Percentiles rank a stretch among this genome's conserved stretches.
These are phyloP conservation scores for Solenopsis invicta DNA, from an alignment of 1,140 invertebrate genomes.

Conservation along the genomic window DNA sequence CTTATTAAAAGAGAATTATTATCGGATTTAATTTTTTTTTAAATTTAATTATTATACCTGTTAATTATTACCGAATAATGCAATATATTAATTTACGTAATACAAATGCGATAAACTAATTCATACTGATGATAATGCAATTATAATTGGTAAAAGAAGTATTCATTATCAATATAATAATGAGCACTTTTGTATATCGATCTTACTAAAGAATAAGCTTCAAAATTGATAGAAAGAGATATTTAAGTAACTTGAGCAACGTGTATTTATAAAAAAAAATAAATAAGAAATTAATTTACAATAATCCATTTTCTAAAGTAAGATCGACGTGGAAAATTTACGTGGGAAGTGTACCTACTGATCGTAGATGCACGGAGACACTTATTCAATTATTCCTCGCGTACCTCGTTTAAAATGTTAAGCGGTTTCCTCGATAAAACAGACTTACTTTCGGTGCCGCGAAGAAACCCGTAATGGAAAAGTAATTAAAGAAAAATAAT, in stretches of 20 bases:
- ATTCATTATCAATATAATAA: too few species aligned
- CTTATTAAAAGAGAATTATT: constrained; percentile 10
- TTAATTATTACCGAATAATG: constrained; percentile 20
- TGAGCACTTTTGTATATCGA: background rate
- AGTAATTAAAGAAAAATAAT: constrained; percentile 64
- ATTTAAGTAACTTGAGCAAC: background rate
- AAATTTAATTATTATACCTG: background rate
- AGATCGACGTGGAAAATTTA: background rate
- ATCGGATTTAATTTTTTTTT: background rate
- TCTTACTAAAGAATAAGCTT: background rate
- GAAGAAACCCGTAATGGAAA: constrained; percentile 37
- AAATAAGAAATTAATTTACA: background rate
- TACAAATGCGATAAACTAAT: background rate
- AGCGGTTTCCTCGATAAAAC: background rate
- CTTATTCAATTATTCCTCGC: background rate
- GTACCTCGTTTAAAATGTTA: constrained; percentile 1
- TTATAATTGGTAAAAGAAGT: background rate
- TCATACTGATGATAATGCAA: background rate
- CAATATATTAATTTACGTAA: constrained; percentile 7
- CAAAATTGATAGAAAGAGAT: background rate
- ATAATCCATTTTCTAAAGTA: background rate
- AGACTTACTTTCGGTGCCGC: constrained; percentile 15
- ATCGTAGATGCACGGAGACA: background rate
- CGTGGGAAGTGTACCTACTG: background rate
- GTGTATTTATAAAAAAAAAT: background rate